These are phyloP conservation scores for Fissipunctia ypsillon DNA, from an alignment of 2,888 invertebrate genomes.

Conservation along the genomic window DNA sequence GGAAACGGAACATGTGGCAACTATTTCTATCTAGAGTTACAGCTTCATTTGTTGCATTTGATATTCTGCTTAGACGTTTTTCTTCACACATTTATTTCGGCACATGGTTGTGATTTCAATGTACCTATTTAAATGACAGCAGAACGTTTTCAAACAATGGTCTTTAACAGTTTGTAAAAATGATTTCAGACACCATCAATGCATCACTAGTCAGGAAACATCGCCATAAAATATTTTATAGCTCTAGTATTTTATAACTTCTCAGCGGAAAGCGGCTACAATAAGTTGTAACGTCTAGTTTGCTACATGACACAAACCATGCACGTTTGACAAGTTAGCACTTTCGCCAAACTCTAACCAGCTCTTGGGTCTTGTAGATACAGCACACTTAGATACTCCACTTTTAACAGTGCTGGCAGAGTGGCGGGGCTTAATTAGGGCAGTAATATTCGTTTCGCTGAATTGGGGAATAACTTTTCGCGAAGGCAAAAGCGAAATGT, in stretches of 20 bases:
- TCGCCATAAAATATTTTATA: conserved; percentile 56
- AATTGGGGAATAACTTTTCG: conserved; percentile 25
- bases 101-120: conserved; percentile 11
- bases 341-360: conserved; percentile 52
- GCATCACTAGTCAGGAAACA: conserved; percentile 34
- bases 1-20: conserved; percentile 72
- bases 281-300: conserved; percentile 46
- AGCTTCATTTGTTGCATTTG: conserved; percentile 20
- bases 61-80: conserved; percentile 24
- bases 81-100: neutral
- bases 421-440: conserved; percentile 38
- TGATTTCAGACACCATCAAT: conserved; percentile 31
- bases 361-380: conserved; percentile 27
- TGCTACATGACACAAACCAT: conserved; percentile 34
- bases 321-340: conserved; percentile 43
- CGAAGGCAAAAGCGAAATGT: conserved; percentile 1
- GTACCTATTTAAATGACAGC: neutral
- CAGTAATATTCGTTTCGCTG: conserved; percentile 26
- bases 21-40: conserved; percentile 57
- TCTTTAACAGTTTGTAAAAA: conserved; percentile 14
- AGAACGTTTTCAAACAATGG: conserved; percentile 18
- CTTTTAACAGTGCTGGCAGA: conserved; percentile 37
- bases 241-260: conserved; percentile 48
- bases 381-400: conserved; percentile 31
- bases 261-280: conserved; percentile 39